phyloP scores from a whole-genome alignment of 2,888 invertebrate species.

The Cheilosia grossa region DNA sequence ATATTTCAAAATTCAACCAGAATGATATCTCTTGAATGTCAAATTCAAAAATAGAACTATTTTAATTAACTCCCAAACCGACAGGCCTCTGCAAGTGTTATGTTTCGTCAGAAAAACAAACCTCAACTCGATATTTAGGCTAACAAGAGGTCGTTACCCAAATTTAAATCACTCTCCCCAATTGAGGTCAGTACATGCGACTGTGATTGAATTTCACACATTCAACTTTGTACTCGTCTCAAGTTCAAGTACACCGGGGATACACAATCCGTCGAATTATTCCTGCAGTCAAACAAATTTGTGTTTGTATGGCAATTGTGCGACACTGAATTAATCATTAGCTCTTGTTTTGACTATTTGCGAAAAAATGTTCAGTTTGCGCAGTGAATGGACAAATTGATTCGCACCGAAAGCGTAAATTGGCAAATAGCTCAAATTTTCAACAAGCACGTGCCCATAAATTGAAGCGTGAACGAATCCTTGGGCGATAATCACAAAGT shows the following conservation, averaged over 20 bases:
- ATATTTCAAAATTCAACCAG: too few relatives aligned
- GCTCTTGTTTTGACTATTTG: constrained; percentile 18
- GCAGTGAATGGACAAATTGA: background rate
- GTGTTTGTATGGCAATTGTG: background rate
- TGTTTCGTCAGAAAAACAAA: background rate
- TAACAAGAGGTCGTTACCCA: background rate
- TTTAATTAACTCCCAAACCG: background rate
- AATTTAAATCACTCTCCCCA: background rate
- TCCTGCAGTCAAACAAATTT: background rate
- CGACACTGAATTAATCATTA: constrained; percentile 1
- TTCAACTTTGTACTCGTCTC: background rate
- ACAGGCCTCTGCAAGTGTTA: background rate
- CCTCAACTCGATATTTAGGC: background rate
- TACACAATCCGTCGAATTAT: background rate
- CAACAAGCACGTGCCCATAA: too few relatives aligned
- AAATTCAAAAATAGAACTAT: background rate
- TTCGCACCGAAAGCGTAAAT: too few relatives aligned
- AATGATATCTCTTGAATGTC: too few relatives aligned
- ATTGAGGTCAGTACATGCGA: constrained; percentile 2
- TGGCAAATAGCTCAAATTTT: too few relatives aligned
- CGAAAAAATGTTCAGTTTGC: constrained; percentile 14
- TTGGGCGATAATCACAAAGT: too few relatives aligned
- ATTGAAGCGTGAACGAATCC: too few relatives aligned
- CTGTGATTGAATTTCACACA: background rate
- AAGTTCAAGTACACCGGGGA: constrained; percentile 15